Base-by-base conservation (phyloP, 1,140 invertebrate species). In the Neodiprion fabricii region DNA sequence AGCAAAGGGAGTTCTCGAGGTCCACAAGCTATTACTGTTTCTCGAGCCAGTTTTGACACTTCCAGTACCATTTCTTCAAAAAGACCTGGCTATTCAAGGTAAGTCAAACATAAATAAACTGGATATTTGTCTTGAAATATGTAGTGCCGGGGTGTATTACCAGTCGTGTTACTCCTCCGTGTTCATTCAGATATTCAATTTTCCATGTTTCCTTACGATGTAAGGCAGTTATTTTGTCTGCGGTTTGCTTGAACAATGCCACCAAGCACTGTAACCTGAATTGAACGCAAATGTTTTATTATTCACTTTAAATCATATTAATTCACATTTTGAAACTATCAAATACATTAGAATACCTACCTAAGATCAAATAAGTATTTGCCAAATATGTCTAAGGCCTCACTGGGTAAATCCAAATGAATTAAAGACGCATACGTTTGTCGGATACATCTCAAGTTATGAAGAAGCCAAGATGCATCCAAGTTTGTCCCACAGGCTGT, bases 151-250 rank as follows among this genome's bases (percentile, higher is more conserved):
- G 1, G 21, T 48, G 12, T 8, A 48, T 90, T 88, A 96, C 95
- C 84, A 97, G 88, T 84, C 95, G 92, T 10, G 96, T 97, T 53
- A 96, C 93, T 48, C 94, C 94, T 28, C 94, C 95, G 82, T 93
- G 92, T 78, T 94, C 91, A 78, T 95, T 94, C 81, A 93, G 93
- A 75, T 96, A 94, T 77, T 96, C 94, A 71, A 97, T 92, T 78
- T 93, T 91, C 97, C 97, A 99, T 0, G 91, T 95, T 88, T 99
- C 97, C 80, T 94, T 92, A 65, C 91, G 91, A 70, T 92, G 90
- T 3, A 99, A 89, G n/a, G 91, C 90, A 79, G 93, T 92, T 48
- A 98, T 92, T 79, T 95, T 94, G 80, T 95, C 93, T 1, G 92
- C 91, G 7, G 96, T 93, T 83, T 97, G 94, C 83, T 95, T 94